phyloP scores from a whole-genome alignment of 2,797 vertebrate genomes.

The Hydrocynus forskahlii region DNA sequence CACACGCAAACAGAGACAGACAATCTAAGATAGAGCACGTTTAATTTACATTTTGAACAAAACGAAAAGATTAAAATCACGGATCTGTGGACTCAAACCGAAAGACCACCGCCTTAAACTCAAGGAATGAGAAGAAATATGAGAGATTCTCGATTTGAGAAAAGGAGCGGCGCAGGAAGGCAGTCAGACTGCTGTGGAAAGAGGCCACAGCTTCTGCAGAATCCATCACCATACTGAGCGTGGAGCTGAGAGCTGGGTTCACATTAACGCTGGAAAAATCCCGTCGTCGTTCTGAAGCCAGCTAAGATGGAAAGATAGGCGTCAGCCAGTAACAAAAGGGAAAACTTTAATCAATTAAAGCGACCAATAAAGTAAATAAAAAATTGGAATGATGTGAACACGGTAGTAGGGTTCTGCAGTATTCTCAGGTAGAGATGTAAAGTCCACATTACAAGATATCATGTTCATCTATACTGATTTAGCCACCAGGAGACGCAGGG shows the following conservation, averaged over 20 bases:
- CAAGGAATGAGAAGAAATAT: conserved; percentile 46
- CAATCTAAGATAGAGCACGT: not conserved
- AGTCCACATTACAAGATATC: not conserved
- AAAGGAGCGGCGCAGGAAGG: conserved; percentile 65
- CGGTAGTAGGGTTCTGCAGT: not conserved
- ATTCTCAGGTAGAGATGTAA: not conserved
- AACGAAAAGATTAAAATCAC: not conserved
- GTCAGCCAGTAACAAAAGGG: not conserved
- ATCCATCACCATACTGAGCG: conserved; percentile 62
- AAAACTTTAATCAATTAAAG: conserved; percentile 10
- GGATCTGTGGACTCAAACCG: conserved; percentile 1
- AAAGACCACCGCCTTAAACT: conserved; percentile 8
- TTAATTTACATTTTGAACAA: not conserved
- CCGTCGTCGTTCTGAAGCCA: conserved; percentile 16
- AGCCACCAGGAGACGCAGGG: too few species aligned
- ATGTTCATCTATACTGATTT: not conserved
- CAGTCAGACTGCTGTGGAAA: conserved; percentile 61
- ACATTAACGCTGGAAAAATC: conserved; percentile 45
- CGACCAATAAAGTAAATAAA: not conserved
- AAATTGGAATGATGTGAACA: not conserved
- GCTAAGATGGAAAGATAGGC: conserved; percentile 17
- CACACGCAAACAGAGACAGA: conserved; percentile 30
- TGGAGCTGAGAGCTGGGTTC: conserved; percentile 33
- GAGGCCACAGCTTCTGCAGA: conserved; percentile 68
- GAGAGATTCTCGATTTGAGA: conserved; percentile 52